Conservation (phyloP, 92 coral and sea anemone genomes). For the Desmophyllum pertusum region DNA sequence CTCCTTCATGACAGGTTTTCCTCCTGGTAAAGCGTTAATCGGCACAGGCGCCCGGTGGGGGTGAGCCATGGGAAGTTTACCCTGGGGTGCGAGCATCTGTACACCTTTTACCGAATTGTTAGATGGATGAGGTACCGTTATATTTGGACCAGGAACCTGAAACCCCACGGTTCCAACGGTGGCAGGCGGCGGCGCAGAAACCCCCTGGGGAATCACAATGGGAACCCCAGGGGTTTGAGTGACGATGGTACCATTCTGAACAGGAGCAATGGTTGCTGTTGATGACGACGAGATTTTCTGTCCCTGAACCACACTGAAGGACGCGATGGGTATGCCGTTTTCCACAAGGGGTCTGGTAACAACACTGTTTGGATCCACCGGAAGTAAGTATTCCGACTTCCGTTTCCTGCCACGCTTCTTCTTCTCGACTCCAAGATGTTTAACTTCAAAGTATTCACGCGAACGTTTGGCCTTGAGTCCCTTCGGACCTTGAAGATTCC, state of each 20-base stretch:
- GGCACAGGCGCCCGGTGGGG: constrained; percentile 40
- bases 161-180: constrained; percentile 29
- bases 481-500: constrained; percentile 97
- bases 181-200: constrained; percentile 11
- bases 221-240: constrained; percentile 58
- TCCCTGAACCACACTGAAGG: constrained; percentile 42
- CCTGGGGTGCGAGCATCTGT: constrained; percentile 54
- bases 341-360: constrained; percentile 46
- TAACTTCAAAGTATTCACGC: constrained; percentile 97
- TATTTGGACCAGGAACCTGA: constrained; percentile 64
- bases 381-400: constrained; percentile 78
- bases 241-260: constrained; percentile 51
- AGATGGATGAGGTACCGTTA: constrained; percentile 51
- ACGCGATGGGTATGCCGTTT: constrained; percentile 53
- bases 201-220: constrained; percentile 62
- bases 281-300: constrained; percentile 16
- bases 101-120: constrained; percentile 27
- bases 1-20: constrained; percentile 52
- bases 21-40: constrained; percentile 46
- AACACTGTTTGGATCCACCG: constrained; percentile 55
- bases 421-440: constrained; percentile 96
- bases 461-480: constrained; percentile 98
- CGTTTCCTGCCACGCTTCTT: constrained; percentile 96
- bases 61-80: constrained; percentile 42
- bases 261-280: constrained; percentile 24